These are phyloP conservation scores for Myripristis murdjan DNA, from an alignment of 2,797 vertebrate genomes.

Conservation along the genomic window DNA sequence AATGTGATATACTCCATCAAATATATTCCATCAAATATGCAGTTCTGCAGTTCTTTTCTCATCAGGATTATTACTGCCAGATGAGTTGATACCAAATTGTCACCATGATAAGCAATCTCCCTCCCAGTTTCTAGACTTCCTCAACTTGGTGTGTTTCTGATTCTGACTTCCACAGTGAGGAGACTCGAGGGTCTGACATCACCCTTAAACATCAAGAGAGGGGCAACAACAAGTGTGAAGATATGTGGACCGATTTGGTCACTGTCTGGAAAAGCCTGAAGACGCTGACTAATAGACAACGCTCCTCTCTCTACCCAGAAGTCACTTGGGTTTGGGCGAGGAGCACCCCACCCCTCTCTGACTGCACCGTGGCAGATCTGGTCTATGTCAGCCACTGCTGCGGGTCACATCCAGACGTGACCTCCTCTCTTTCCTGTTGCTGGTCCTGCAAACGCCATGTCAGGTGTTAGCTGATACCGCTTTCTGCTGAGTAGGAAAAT, in stretches of 20 bases:
- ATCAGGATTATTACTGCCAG: too few relatives aligned
- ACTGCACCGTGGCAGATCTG: slow-evolving; percentile 67
- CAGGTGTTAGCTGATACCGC: slow-evolving; percentile 77
- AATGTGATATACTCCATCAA: too few relatives aligned
- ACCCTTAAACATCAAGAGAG: slow-evolving; percentile 11
- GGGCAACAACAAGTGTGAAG: slow-evolving; percentile 24
- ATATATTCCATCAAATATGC: too few relatives aligned
- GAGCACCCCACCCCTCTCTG: slow-evolving; percentile 41
- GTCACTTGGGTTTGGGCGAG: slow-evolving; percentile 28
- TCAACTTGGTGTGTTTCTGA: slow-evolving; percentile 8
- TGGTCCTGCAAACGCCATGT: slow-evolving; percentile 60
- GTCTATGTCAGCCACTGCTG: slow-evolving; percentile 70
- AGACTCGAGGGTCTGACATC: background rate
- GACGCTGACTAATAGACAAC: background rate
- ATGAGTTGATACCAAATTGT: too few relatives aligned
- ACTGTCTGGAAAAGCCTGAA: slow-evolving; percentile 38
- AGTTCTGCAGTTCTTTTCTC: too few relatives aligned
- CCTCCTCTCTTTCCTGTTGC: slow-evolving; percentile 75
- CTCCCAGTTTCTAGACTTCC: too few relatives aligned
- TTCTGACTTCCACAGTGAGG: background rate
- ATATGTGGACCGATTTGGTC: slow-evolving; percentile 40
- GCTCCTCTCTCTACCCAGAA: slow-evolving; percentile 27
- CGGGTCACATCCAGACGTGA: slow-evolving; percentile 75
- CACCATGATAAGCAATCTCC: too few relatives aligned
- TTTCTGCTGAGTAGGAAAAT: slow-evolving; percentile 61